Conservation (phyloP, 2,797 vertebrate genomes). For the Artibeus jamaicensis region DNA sequence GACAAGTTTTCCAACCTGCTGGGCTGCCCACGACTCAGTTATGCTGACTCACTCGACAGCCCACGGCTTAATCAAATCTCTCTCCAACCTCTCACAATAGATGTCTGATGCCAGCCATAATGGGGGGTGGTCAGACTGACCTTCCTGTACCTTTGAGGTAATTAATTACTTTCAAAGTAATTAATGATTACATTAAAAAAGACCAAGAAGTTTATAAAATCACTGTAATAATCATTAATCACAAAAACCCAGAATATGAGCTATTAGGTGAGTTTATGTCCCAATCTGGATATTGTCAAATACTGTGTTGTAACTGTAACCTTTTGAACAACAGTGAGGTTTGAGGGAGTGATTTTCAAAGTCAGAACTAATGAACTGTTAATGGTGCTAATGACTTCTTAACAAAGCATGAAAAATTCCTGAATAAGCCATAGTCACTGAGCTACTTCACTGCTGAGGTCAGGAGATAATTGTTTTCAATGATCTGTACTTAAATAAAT, state of each 20-base stretch:
- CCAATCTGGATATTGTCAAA: neutral
- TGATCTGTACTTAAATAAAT: neutral
- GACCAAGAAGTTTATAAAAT: neutral
- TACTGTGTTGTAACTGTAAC: neutral
- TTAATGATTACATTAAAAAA: neutral
- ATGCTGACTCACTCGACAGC: no score
- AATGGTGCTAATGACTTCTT: constrained; percentile 41
- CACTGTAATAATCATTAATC: neutral
- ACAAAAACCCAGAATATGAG: neutral
- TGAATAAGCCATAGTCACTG: constrained; percentile 29
- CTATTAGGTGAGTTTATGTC: neutral
- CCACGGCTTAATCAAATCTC: no score
- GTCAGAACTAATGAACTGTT: constrained; percentile 43
- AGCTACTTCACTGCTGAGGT: neutral
- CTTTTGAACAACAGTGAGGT: neutral
- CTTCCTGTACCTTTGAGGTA: neutral
- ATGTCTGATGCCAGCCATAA: no score
- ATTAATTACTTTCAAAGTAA: neutral
- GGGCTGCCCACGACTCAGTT: no score
- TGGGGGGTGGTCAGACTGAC: no score
- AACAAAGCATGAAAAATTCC: constrained; percentile 58
- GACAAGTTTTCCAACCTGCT: no score
- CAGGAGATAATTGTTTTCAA: constrained; percentile 22
- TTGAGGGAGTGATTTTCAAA: constrained; percentile 40
- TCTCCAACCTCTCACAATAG: no score